Evolutionary conservation across 2,797 vertebrate genomes (phyloP).

Genomic region (Pterois miles): DNA sequence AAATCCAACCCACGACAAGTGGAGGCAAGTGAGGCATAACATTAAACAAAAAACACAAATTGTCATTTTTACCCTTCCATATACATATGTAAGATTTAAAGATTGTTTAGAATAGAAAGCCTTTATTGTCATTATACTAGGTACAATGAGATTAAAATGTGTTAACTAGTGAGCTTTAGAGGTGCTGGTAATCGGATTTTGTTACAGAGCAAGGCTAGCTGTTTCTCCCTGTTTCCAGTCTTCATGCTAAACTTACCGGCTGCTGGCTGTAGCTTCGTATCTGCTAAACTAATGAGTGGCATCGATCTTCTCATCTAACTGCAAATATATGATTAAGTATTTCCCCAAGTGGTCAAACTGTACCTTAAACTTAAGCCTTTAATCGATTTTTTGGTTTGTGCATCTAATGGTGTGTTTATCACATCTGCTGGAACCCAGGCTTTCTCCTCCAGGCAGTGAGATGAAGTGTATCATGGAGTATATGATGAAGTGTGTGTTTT

Average conservation of each 20-base stretch:
- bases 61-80: background rate
- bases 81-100: background rate
- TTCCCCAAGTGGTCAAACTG: background rate
- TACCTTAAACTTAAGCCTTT: background rate
- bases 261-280: background rate
- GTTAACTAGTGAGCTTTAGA: background rate
- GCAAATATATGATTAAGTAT: background rate
- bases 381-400: background rate
- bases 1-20: too few species aligned
- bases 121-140: too few species aligned
- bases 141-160: too few species aligned
- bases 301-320: background rate
- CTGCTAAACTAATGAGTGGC: background rate
- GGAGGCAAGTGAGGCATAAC: too few species aligned
- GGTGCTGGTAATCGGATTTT: background rate
- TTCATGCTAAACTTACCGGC: background rate
- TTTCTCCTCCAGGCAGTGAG: background rate
- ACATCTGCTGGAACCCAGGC: background rate
- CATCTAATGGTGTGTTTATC: background rate
- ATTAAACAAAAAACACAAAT: background rate
- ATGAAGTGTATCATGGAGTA: constrained; percentile 15
- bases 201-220: background rate
- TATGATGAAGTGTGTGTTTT: constrained; percentile 42
- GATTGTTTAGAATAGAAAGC: too few species aligned
- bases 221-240: background rate